Conservation (phyloP, 2,797 vertebrate genomes). For the Otolemur crassicaudatus region DNA sequence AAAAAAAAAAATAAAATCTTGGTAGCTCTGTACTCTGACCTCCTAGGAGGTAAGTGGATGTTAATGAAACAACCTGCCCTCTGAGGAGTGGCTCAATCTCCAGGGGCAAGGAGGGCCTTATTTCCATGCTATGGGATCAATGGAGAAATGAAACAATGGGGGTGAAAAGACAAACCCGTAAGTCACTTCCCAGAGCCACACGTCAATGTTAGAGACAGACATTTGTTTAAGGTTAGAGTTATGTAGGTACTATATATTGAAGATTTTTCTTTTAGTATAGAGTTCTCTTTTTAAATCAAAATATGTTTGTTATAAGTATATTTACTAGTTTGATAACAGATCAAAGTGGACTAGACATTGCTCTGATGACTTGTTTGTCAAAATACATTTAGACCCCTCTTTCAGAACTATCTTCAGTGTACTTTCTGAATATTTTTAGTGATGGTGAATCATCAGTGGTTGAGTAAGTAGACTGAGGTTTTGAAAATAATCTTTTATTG, state of each 20-base stretch:
- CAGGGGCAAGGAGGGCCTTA: neutral
- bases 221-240: neutral
- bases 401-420: neutral
- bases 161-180: neutral
- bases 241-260: neutral
- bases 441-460: neutral
- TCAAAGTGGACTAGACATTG: constrained; percentile 31
- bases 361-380: constrained; percentile 30
- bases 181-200: neutral
- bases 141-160: neutral
- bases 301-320: constrained; percentile 8
- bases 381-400: neutral
- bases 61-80: neutral
- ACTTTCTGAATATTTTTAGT: neutral
- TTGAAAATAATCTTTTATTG: neutral
- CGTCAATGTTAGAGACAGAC: neutral
- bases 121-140: neutral
- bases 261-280: neutral
- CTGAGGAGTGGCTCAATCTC: neutral
- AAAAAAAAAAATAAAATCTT: neutral
- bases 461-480: neutral
- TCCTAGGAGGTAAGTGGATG: neutral
- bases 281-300: constrained; percentile 7
- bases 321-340: neutral
- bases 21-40: neutral